Base-by-base conservation (phyloP, 2,888 invertebrate species). In the Polydrusus pterygomalis region DNA sequence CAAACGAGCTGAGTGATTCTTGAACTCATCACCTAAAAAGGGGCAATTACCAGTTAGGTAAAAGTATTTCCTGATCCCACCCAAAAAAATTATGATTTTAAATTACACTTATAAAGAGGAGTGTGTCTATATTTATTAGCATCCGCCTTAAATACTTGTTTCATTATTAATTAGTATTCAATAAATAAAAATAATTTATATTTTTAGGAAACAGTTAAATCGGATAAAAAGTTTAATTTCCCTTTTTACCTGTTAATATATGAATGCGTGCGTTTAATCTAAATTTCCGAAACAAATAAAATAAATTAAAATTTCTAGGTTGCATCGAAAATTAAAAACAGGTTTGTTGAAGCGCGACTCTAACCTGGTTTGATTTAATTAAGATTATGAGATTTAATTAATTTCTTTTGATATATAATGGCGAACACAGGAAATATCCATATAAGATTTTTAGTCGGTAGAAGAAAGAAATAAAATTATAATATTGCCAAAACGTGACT, bases 331-430 rank as follows among this genome's bases (percentile, higher is more conserved):
- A 49, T 49, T 62, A 49, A 62, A 30, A 63, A 69, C 69, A 54
- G 15, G 65, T 73, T 67, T 60, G 60, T 67, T 49, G 45, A 68
- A 68, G 68, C 67, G 47, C 49, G 58, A 67, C 72, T 67, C 45
- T 67, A 65, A 73, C 73, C 73, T 68, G 49, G 60, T 73, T 73
- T 51, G 67, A 73, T 73, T 67, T 60, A 73, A 73, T 67, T 73
- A 67, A 73, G 73, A 73, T 73, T 73, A 73, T 30, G 30, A 67
- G 47, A 73, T 43, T 65, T 72, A 64, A 72, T 72, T 72, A 63
- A 71, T 71, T 51, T 63, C 38, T 40, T 56, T 63, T 51, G 54
- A 43, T 34, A 40, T 47, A 54, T 40, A 25, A 56, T 18, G 34
- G 40, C 56, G 25, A 38, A 18, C 34, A 54, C 54, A 56, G 68